Percentiles rank a stretch among this genome's conserved stretches.
Evolutionary conservation across 2,888 invertebrate genomes (phyloP).

Genomic region (Kryphioiulus occultus): DNA sequence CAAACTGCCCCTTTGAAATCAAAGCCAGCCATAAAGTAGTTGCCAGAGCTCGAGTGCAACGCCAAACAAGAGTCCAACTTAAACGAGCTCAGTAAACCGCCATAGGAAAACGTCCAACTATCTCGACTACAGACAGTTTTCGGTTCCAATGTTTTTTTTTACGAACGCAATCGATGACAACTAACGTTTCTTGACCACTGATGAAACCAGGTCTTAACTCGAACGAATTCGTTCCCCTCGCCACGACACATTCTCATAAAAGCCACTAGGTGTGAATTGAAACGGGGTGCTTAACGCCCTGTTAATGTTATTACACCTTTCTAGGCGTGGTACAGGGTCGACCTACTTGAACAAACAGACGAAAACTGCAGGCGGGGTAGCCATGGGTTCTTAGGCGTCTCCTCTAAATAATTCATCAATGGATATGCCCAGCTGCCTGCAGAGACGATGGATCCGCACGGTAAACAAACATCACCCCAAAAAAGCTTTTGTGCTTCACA

Average conservation of each 20-base stretch:
- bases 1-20: slow-evolving; percentile 35
- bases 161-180: too few species aligned
- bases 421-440: slow-evolving; percentile 29
- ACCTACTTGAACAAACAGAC: slow-evolving; percentile 19
- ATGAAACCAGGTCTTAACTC: too few species aligned
- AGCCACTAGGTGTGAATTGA: neutral
- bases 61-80: neutral
- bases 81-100: neutral
- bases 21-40: neutral
- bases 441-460: slow-evolving; percentile 31
- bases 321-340: neutral
- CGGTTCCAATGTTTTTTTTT: too few species aligned
- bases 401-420: slow-evolving; percentile 30
- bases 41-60: neutral
- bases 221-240: too few species aligned
- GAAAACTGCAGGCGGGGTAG: neutral
- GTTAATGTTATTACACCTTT: neutral
- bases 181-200: too few species aligned
- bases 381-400: slow-evolving; percentile 2
- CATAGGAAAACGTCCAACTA: too few species aligned
- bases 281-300: neutral
- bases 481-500: slow-evolving; percentile 29
- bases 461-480: neutral
- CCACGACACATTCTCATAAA: neutral
- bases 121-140: too few species aligned